Base-by-base conservation (phyloP, 2,888 invertebrate genomes). In the Acrobasis consociella region DNA sequence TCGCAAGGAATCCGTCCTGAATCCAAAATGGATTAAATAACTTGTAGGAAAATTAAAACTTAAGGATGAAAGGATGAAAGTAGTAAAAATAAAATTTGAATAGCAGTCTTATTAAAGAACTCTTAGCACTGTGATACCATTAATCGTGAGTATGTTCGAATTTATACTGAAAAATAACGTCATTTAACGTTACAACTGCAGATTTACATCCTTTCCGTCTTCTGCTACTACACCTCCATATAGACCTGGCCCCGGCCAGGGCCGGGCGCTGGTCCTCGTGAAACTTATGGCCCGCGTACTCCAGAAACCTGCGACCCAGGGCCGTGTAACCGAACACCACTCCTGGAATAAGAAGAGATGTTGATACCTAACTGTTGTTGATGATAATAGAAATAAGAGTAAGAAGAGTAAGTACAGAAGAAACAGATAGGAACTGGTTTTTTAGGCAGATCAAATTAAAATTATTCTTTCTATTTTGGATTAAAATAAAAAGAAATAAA, bases 121-220 rank as follows among this genome's bases (percentile, higher is more conserved):
- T n/a, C 11, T n/a, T 46, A 2, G n/a, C 13, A 46, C n/a, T 46
- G 46, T 46, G 31, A 31, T 22, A 22, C 22, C 31, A 5, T 46
- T 46, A 52, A 60, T 66, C 66, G 62, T 74, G 74, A 61, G 69
- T 70, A 58, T 74, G 60, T 11, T 17, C 9, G 39, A 51, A 16
- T 39, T 60, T 51, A 13, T 50, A 51, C 2, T 51, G 72, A 58
- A 78, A 62, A 38, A 81, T 63, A 7, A 68, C 62, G 46, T 75
- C 71, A 31, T 72, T 67, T 0, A 65, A 42, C 0, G 80, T 81
- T 56, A 72, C 71, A 8, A 78, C 70, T 7, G 74, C 73, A 7
- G 78, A 76, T 63, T 72, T 76, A 58, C 82, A 82, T 17, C 77
- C 79, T 11, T 17, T 66, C 46, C 37, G 65, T 69, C 55, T 71